phyloP scores from a whole-genome alignment of 2,797 vertebrate species.

The Zenarchopterus dispar region DNA sequence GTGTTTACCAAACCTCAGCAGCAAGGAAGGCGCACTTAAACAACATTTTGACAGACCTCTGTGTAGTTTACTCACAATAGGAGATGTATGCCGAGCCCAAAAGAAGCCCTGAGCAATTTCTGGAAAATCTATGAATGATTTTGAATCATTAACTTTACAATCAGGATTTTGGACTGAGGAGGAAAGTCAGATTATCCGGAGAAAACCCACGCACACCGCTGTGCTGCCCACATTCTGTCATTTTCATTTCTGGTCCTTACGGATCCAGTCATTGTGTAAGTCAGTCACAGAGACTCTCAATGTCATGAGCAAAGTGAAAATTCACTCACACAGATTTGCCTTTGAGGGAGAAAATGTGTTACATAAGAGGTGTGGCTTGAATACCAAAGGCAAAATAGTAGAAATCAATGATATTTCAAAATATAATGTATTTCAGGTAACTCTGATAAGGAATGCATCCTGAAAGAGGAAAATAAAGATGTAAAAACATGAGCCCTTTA shows the following conservation, averaged over 20 bases:
- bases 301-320: constrained; percentile 20
- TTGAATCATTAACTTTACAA: too few species aligned
- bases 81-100: constrained; percentile 1
- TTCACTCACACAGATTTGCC: neutral
- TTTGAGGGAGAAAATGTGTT: constrained; percentile 12
- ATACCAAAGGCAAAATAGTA: constrained; percentile 17
- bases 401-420: constrained; percentile 42
- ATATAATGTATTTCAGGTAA: constrained; percentile 32
- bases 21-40: constrained; percentile 40
- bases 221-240: neutral
- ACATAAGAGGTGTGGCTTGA: constrained; percentile 13
- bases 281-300: neutral
- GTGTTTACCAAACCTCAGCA: constrained; percentile 60
- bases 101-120: neutral
- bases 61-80: constrained; percentile 20
- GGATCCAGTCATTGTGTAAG: constrained; percentile 3
- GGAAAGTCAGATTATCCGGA: too few species aligned
- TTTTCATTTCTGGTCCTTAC: constrained; percentile 9
- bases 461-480: constrained; percentile 32
- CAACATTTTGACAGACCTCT: constrained; percentile 30
- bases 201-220: too few species aligned
- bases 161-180: too few species aligned
- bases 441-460: constrained; percentile 10
- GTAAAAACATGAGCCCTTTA: constrained; percentile 22
- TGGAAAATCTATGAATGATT: too few species aligned